Conservation (phyloP, 2,113 vertebrate species). For the Falco punctatus region DNA sequence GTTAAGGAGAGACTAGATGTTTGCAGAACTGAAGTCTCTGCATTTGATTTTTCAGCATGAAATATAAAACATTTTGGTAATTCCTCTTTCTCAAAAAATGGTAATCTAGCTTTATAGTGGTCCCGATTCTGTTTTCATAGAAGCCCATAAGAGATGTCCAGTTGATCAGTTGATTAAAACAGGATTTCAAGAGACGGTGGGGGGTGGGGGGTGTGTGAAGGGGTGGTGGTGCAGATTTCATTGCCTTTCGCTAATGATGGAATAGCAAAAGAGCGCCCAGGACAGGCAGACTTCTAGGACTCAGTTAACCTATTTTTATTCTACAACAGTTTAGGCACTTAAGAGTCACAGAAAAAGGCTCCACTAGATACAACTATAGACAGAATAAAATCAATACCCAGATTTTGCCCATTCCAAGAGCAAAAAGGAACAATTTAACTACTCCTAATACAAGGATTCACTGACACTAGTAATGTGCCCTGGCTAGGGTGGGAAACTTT, state of each 20-base stretch:
- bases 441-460: background rate
- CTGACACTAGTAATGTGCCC: background rate
- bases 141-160: background rate
- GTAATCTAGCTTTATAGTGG: background rate
- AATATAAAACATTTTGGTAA: background rate
- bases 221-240: too few species aligned
- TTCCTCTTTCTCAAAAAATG: background rate
- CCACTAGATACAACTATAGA: background rate
- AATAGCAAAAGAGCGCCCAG: background rate
- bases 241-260: background rate
- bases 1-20: background rate
- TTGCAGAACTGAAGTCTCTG: background rate
- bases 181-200: background rate
- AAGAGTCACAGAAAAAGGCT: background rate
- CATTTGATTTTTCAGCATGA: background rate
- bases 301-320: too few species aligned
- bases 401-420: background rate
- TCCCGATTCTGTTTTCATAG: background rate
- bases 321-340: too few species aligned
- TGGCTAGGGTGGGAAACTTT: background rate
- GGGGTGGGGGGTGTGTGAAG: too few species aligned
- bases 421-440: background rate
- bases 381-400: background rate
- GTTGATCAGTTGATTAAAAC: background rate
- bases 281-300: background rate